phyloP scores from a whole-genome alignment of 1,140 invertebrate species.

The Belonocnema kinseyi region DNA sequence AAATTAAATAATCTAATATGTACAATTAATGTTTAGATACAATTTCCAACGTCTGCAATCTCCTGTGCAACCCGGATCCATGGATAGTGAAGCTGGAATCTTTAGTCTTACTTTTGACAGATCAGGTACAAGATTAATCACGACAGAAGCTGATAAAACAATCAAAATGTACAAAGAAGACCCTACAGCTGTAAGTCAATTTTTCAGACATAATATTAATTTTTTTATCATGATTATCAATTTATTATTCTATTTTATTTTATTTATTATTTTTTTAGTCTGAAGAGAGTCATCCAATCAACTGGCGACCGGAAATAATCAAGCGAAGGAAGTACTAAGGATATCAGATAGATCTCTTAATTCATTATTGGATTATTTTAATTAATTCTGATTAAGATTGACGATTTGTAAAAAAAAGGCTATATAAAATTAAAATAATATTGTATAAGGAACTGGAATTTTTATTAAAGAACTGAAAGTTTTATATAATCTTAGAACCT shows the following conservation, averaged over 20 bases:
- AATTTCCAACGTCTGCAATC: constrained; percentile 97
- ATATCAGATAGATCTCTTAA: neutral
- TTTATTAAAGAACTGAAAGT: neutral
- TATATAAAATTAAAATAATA: constrained; percentile 24
- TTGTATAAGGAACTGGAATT: constrained; percentile 1
- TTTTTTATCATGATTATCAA: constrained; percentile 22
- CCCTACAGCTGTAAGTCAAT: constrained; percentile 85
- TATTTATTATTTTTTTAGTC: constrained; percentile 78
- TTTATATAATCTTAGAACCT: constrained; percentile 30
- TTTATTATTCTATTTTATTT: constrained; percentile 33
- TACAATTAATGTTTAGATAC: constrained; percentile 74
- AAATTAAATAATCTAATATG: no score
- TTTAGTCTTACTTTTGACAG: constrained; percentile 97
- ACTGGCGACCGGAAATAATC: constrained; percentile 92
- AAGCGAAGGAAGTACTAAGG: constrained; percentile 60
- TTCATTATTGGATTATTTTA: constrained; percentile 34
- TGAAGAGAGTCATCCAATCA: constrained; percentile 97
- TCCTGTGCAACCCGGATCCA: constrained; percentile 98
- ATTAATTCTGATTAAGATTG: constrained; percentile 4
- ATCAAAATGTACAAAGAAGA: constrained; percentile 99
- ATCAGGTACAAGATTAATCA: constrained; percentile 94
- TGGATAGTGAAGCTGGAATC: constrained; percentile 98
- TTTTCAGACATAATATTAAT: constrained; percentile 40
- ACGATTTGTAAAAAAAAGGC: neutral
- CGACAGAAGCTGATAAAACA: constrained; percentile 99